Conservation (phyloP, 2,797 vertebrate genomes). For the Galago senegalensis region DNA sequence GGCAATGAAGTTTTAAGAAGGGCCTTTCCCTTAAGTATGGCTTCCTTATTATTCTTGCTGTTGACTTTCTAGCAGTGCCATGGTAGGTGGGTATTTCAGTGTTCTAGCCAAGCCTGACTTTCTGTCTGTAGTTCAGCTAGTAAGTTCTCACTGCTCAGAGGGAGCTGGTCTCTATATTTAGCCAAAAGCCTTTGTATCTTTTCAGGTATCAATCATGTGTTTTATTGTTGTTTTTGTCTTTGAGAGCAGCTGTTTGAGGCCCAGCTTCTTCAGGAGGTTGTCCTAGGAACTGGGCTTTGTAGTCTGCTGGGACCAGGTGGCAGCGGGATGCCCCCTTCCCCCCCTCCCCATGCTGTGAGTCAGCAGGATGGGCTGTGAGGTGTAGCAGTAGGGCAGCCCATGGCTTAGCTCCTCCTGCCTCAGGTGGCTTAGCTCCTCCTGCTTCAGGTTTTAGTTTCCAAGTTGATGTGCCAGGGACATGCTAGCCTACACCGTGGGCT, state of each 20-base stretch:
- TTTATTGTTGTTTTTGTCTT: not conserved
- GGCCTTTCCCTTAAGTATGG: conserved; percentile 7
- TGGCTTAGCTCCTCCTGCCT: not conserved
- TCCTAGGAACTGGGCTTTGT: not conserved
- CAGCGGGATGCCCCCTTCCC: too few relatives aligned
- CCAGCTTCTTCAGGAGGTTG: not conserved
- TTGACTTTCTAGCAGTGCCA: conserved; percentile 52
- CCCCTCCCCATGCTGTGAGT: too few relatives aligned
- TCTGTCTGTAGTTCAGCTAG: not conserved
- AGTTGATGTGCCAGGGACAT: not conserved
- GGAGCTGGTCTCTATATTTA: conserved; percentile 81
- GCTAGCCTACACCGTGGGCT: not conserved
- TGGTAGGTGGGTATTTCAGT: conserved; percentile 65
- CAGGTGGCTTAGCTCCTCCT: not conserved
- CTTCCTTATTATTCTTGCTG: conserved; percentile 42
- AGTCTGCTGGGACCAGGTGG: not conserved
- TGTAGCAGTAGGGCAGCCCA: fast-evolving
- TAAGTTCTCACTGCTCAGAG: conserved; percentile 24
- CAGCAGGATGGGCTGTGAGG: not conserved
- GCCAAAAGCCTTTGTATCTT: conserved; percentile 41
- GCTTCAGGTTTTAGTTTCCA: not conserved
- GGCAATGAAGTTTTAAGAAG: not conserved
- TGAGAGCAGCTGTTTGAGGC: not conserved
- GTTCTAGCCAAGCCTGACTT: conserved; percentile 58
- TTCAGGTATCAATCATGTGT: conserved; percentile 19